A percentile compares a stretch with the other conserved stretches of the same genome.
phyloP scores from a whole-genome alignment of 2,797 vertebrate species.

The Channallabes apus region DNA sequence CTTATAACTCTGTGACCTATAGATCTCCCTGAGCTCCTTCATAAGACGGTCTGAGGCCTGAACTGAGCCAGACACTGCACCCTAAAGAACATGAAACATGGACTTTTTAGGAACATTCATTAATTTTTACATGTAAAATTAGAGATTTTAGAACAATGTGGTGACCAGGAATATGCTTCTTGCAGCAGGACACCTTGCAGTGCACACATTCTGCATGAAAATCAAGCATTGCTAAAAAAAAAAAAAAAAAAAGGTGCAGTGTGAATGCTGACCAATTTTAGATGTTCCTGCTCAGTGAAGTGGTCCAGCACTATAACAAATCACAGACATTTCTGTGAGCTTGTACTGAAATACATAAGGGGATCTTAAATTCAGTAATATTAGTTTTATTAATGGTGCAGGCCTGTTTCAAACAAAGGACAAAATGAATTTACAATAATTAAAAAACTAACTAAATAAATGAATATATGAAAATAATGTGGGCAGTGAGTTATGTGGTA shows the following conservation, averaged over 20 bases:
- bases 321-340: constrained; percentile 27
- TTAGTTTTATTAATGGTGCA: constrained; percentile 1
- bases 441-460: neutral
- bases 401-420: neutral
- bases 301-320: constrained; percentile 24
- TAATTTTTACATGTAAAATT: constrained; percentile 9
- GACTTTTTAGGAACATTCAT: neutral
- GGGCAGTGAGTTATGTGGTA: constrained; percentile 12
- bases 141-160: constrained; percentile 8
- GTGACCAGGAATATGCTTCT: constrained; percentile 13
- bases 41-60: constrained; percentile 98
- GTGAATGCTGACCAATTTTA: constrained; percentile 28
- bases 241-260: too few species aligned
- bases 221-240: constrained; percentile 17
- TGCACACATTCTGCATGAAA: constrained; percentile 1
- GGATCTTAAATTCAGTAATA: constrained; percentile 6
- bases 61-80: constrained; percentile 97
- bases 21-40: constrained; percentile 99
- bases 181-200: neutral
- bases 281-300: constrained; percentile 29
- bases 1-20: constrained; percentile 98
- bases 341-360: constrained; percentile 16
- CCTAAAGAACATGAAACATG: constrained; percentile 67
- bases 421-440: neutral
- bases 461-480: neutral